Conservation (phyloP, 2,888 invertebrate species). For the Pyrrhia umbra region DNA sequence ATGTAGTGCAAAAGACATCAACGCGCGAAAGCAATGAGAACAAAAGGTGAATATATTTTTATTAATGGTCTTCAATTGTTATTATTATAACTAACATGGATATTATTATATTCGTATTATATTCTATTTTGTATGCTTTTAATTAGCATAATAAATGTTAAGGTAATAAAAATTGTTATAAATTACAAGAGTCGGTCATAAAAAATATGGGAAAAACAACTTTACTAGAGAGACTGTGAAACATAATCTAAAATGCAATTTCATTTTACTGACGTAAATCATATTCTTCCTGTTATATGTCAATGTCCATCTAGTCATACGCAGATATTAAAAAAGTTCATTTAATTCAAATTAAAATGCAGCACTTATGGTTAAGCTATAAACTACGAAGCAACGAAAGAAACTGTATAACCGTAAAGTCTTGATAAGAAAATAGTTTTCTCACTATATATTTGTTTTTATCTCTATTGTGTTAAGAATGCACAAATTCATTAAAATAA, state of each 20-base stretch:
- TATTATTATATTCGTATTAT: no score
- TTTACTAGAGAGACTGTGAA: conserved; percentile 11
- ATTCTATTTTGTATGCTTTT: background rate
- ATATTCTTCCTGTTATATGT: conserved; percentile 1
- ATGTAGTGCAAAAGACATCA: conserved; percentile 50
- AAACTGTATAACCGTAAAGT: background rate
- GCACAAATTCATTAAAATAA: no score
- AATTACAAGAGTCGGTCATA: conserved; percentile 8
- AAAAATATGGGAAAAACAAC: conserved; percentile 31
- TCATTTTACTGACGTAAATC: background rate
- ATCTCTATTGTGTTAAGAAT: background rate
- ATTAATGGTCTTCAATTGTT: background rate
- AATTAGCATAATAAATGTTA: background rate
- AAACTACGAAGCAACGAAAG: background rate
- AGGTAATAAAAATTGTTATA: background rate
- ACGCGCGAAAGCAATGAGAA: conserved; percentile 19
- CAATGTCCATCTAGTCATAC: background rate
- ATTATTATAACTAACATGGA: background rate
- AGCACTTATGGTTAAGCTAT: background rate
- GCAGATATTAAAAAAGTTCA: background rate
- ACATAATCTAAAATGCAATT: conserved; percentile 6
- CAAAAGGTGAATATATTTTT: background rate
- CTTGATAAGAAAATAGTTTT: background rate
- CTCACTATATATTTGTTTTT: no score
- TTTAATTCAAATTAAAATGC: background rate